Conservation (phyloP, 2,113 vertebrate species). For the Semicossyphus pulcher region DNA sequence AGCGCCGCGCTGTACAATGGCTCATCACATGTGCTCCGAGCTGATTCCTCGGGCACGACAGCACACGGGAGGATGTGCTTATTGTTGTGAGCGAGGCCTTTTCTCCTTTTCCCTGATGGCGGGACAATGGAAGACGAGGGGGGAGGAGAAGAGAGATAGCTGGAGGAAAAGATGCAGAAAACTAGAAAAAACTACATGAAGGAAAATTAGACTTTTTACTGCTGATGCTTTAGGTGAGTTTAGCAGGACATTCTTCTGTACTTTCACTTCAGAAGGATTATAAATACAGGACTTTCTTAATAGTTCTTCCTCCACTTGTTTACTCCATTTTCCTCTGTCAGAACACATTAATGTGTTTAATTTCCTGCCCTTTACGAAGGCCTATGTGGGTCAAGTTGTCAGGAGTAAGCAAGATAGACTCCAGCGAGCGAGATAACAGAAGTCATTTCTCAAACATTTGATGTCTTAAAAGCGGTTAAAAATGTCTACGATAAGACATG, state of each 20-base stretch:
- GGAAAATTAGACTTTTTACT: background rate
- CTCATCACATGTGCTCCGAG: constrained; percentile 45
- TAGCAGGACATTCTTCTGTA: too few relatives aligned
- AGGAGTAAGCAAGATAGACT: background rate
- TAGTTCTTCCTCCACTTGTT: too few relatives aligned
- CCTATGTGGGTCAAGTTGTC: constrained; percentile 6
- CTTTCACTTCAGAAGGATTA: too few relatives aligned
- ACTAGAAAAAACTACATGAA: too few relatives aligned
- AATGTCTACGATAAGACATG: background rate
- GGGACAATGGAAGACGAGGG: constrained; percentile 60
- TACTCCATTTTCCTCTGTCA: background rate
- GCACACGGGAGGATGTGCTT: constrained; percentile 60
- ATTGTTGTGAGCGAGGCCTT: constrained; percentile 69
- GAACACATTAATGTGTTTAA: background rate
- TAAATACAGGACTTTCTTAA: too few relatives aligned
- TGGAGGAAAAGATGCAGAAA: constrained; percentile 10
- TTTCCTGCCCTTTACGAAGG: background rate
- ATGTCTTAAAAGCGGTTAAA: background rate
- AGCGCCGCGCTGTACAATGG: constrained; percentile 52
- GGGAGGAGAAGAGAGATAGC: constrained; percentile 6
- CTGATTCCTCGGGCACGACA: constrained; percentile 18
- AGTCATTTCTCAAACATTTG: background rate
- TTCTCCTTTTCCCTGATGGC: constrained; percentile 41
- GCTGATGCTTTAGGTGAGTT: too few relatives aligned
- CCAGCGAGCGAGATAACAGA: background rate